These are phyloP conservation scores for Merluccius polli DNA, from an alignment of 2,797 vertebrate genomes.

Conservation along the genomic window DNA sequence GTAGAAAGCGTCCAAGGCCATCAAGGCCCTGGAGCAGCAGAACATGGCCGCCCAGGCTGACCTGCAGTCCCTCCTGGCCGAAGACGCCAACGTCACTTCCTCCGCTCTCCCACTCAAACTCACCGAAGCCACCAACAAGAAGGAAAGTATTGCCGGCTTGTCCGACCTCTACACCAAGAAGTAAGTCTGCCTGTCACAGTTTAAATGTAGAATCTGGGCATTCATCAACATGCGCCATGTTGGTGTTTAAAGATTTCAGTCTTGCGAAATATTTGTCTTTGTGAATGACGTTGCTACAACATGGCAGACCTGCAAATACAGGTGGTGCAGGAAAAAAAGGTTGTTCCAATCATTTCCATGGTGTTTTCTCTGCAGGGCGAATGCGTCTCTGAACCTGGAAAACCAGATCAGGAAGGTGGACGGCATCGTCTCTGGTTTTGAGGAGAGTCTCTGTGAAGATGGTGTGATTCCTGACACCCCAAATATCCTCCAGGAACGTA, in stretches of 20 bases:
- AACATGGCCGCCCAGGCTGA: slow-evolving; percentile 75
- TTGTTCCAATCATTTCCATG: not conserved
- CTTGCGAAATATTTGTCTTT: not conserved
- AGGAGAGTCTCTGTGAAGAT: slow-evolving; percentile 80
- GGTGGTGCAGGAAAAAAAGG: not conserved
- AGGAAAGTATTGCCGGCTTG: slow-evolving; percentile 73
- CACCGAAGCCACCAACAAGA: slow-evolving; percentile 80
- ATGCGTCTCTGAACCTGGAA: slow-evolving; percentile 84
- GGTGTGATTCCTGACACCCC: slow-evolving; percentile 71
- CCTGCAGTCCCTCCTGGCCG: slow-evolving; percentile 76
- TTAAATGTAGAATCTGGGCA: too few relatives aligned
- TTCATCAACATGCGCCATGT: not conserved
- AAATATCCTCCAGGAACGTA: slow-evolving; percentile 71
- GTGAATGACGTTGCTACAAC: not conserved
- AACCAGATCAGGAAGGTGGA: slow-evolving; percentile 83
- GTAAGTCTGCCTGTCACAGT: slow-evolving; percentile 64
- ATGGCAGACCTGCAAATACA: not conserved
- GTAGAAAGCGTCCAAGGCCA: slow-evolving; percentile 52
- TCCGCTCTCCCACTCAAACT: slow-evolving; percentile 80
- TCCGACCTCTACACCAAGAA: slow-evolving; percentile 83
- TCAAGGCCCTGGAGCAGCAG: slow-evolving; percentile 78
- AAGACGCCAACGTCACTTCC: slow-evolving; percentile 63
- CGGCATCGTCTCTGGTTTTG: slow-evolving; percentile 79
- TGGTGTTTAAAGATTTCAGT: not conserved
- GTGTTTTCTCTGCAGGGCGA: slow-evolving; percentile 70